These are phyloP conservation scores for Allophyes oxyacanthae DNA, from an alignment of 2,888 invertebrate genomes.

Conservation along the genomic window DNA sequence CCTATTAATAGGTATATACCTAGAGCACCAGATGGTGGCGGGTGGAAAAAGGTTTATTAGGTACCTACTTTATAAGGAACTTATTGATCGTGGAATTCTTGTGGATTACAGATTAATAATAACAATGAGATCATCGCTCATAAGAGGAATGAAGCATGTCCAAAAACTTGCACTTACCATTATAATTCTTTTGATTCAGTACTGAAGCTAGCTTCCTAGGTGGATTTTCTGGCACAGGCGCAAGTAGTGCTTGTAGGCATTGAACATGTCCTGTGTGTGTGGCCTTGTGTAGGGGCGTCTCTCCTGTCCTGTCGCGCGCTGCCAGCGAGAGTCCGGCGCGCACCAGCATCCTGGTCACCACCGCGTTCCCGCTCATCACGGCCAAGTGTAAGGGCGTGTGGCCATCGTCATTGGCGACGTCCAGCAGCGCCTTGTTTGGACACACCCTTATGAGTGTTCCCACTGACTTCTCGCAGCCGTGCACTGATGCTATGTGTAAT, in stretches of 20 bases:
- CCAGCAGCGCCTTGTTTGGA: constrained; percentile 93
- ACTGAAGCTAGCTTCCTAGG: constrained; percentile 84
- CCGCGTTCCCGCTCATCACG: constrained; percentile 93
- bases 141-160: constrained; percentile 5
- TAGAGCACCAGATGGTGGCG: constrained; percentile 14
- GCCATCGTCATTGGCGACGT: constrained; percentile 94
- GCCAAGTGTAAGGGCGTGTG: constrained; percentile 96
- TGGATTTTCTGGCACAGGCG: constrained; percentile 86
- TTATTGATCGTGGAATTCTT: constrained; percentile 30
- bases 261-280: constrained; percentile 91
- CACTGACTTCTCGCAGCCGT: constrained; percentile 92
- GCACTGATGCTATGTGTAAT: constrained; percentile 95
- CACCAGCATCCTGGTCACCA: constrained; percentile 93
- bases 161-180: constrained; percentile 90
- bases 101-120: constrained; percentile 19
- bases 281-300: constrained; percentile 96
- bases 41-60: constrained; percentile 7
- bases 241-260: constrained; percentile 93
- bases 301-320: constrained; percentile 93
- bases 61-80: constrained; percentile 22
- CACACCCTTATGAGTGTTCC: constrained; percentile 93
- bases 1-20: constrained; percentile 9
- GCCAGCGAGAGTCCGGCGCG: constrained; percentile 93
- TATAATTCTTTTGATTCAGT: constrained; percentile 95
- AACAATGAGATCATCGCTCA: constrained; percentile 34